Evolutionary conservation across 2,113 vertebrate genomes (phyloP).

Genomic region (Myotis brandtii): DNA sequence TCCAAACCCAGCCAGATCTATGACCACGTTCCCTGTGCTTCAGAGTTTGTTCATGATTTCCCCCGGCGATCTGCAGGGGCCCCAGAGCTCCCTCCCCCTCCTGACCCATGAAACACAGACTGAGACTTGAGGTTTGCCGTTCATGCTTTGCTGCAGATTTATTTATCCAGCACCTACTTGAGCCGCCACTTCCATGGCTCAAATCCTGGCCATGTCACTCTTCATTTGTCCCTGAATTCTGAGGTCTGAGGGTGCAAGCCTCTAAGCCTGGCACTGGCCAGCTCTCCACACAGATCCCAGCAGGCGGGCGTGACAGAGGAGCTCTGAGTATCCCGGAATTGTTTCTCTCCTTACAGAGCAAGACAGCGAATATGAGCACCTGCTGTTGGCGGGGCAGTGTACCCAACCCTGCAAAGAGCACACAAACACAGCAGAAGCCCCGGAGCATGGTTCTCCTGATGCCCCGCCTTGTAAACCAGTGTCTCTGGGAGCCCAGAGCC

Average conservation of each 20-base stretch:
- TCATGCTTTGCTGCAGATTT: neutral
- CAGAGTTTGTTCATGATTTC: neutral
- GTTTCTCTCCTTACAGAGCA: neutral
- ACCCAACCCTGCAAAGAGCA: neutral
- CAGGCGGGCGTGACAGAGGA: neutral
- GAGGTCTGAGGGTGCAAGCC: neutral
- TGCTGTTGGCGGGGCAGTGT: neutral
- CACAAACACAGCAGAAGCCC: too few species aligned
- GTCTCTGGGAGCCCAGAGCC: neutral
- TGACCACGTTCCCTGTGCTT: rapidly evolving
- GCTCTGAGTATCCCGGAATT: neutral
- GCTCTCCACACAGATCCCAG: neutral
- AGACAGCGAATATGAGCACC: neutral
- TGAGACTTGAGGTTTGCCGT: neutral
- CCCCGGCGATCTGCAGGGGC: neutral
- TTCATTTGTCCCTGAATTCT: neutral
- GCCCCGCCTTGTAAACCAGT: neutral
- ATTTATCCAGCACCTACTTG: neutral
- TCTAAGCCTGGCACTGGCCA: neutral
- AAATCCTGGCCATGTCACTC: neutral
- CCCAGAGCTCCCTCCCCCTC: neutral
- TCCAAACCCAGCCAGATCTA: neutral
- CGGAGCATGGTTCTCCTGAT: rapidly evolving
- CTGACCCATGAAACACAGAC: rapidly evolving
- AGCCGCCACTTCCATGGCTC: neutral